phyloP scores from a whole-genome alignment of 2,888 invertebrate species.

The Drosophila meridionalis region DNA sequence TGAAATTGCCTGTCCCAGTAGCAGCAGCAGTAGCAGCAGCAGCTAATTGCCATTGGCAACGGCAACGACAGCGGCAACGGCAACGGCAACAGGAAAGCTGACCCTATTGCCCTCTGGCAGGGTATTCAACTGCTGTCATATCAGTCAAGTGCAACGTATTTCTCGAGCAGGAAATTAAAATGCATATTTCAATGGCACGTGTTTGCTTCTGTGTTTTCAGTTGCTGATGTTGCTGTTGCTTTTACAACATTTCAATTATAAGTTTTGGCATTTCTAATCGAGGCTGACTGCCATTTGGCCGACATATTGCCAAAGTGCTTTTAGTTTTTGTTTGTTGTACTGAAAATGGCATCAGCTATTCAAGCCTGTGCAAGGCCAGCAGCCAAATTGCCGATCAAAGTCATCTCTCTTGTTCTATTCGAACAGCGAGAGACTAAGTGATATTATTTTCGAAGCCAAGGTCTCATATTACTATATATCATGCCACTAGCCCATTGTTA shows the following conservation, averaged over 20 bases:
- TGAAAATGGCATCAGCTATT: not conserved
- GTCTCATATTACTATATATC: not conserved
- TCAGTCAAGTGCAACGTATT: conserved; percentile 4
- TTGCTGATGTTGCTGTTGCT: not conserved
- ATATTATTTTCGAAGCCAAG: not conserved
- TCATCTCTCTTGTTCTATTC: not conserved
- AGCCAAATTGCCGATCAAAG: not conserved
- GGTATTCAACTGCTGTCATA: conserved; percentile 18
- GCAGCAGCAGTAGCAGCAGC: not conserved
- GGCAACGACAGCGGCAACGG: not conserved
- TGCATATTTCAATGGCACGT: conserved; percentile 27
- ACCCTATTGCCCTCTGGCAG: conserved; percentile 11
- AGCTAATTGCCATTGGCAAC: not conserved
- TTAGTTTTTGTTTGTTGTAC: not conserved
- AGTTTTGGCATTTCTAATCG: conserved; percentile 35
- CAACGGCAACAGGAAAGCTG: conserved; percentile 1
- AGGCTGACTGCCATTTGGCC: conserved; percentile 3
- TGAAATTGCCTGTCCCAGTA: conserved; percentile 4
- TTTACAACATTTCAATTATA: conserved; percentile 26
- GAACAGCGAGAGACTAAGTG: not conserved
- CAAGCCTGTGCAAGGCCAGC: conserved; percentile 2
- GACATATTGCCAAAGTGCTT: not conserved
- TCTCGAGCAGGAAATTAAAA: conserved; percentile 30
- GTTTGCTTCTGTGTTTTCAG: not conserved
- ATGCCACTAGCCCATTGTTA: too few species aligned